Percentiles rank a stretch among this genome's conserved stretches.
Evolutionary conservation across 2,797 vertebrate species (phyloP).

Genomic region (Trematomus bernacchii): DNA sequence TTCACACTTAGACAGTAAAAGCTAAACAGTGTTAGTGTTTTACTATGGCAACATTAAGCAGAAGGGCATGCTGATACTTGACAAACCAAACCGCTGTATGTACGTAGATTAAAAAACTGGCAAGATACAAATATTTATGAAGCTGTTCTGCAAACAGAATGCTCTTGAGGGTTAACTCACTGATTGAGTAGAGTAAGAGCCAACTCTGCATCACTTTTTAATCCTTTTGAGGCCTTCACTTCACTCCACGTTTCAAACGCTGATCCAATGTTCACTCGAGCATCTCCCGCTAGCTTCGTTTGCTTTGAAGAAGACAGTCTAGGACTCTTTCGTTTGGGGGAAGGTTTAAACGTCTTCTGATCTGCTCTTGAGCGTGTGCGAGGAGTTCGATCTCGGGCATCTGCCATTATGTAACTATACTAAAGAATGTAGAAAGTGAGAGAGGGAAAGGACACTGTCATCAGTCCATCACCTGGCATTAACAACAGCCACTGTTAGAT

Average conservation of each 20-base stretch:
- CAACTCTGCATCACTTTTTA: slow-evolving; percentile 17
- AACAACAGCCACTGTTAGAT: slow-evolving; percentile 5
- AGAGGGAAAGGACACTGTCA: not conserved
- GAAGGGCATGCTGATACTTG: not conserved
- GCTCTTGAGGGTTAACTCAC: slow-evolving; percentile 38
- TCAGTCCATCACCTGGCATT: slow-evolving; percentile 2
- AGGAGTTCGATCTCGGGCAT: not conserved
- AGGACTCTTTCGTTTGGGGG: not conserved
- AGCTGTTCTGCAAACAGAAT: not conserved
- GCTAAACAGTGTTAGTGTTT: too few relatives aligned
- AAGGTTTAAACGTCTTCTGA: not conserved
- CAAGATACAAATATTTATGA: not conserved
- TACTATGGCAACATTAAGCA: too few relatives aligned
- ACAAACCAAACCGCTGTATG: not conserved
- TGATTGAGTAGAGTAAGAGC: slow-evolving; percentile 29
- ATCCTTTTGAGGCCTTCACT: not conserved
- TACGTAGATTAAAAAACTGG: not conserved
- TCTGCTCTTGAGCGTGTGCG: accelerated
- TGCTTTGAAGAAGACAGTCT: accelerated
- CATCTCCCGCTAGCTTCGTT: accelerated
- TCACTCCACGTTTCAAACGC: slow-evolving; percentile 12
- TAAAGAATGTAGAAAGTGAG: not conserved
- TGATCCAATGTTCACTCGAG: slow-evolving; percentile 27
- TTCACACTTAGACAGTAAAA: too few relatives aligned
- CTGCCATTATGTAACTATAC: slow-evolving; percentile 32